Percentiles rank a stretch among this genome's conserved stretches.
Evolutionary conservation across 2,888 invertebrate species (phyloP).

Genomic region (Acleris literana): DNA sequence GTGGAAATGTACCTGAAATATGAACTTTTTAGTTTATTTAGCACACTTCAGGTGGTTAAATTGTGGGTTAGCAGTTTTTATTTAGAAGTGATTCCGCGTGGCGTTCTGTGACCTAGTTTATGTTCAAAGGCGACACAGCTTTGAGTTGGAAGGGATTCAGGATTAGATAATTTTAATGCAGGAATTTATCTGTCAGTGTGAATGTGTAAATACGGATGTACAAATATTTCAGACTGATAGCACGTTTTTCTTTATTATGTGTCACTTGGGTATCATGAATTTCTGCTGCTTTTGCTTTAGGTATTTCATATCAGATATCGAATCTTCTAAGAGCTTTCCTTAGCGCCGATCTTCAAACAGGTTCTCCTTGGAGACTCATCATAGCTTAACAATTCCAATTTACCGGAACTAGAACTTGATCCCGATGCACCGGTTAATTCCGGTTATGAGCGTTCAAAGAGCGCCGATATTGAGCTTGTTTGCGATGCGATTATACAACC

Average conservation of each 20-base stretch:
- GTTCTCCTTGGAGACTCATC: not conserved
- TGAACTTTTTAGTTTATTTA: conserved; percentile 29
- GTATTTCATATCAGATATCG: too few relatives aligned
- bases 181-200: not conserved
- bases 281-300: too few relatives aligned
- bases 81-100: conserved; percentile 5
- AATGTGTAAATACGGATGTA: not conserved
- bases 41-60: conserved; percentile 9
- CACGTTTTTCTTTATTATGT: too few relatives aligned
- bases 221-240: too few relatives aligned
- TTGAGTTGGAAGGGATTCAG: not conserved
- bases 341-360: not conserved
- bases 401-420: conserved; percentile 20
- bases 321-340: not conserved
- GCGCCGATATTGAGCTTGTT: conserved; percentile 17
- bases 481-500: conserved; percentile 19
- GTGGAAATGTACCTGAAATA: conserved; percentile 24
- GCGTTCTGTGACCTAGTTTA: conserved; percentile 25
- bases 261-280: too few relatives aligned
- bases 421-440: conserved; percentile 38
- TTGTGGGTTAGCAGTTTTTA: conserved; percentile 15
- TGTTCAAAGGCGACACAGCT: not conserved
- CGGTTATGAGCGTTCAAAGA: conserved; percentile 36
- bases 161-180: not conserved
- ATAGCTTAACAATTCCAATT: conserved; percentile 23